These are phyloP conservation scores for Nomada fucata DNA, from an alignment of 2,888 invertebrate genomes.

Conservation along the genomic window DNA sequence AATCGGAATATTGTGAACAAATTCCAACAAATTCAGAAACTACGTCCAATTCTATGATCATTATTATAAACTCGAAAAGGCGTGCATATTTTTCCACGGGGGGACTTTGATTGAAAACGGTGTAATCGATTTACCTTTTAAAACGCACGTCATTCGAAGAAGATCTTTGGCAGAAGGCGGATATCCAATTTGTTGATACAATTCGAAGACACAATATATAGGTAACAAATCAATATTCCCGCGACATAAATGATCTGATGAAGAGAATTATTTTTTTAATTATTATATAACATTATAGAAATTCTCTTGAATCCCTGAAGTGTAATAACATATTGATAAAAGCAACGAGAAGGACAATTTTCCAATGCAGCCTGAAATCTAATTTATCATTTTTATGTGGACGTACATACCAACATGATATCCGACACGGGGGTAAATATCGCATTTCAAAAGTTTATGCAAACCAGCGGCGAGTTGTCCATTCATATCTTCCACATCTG, in stretches of 20 bases:
- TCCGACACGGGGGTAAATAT: constrained; percentile 84
- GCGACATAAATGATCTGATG: constrained; percentile 52
- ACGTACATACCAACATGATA: constrained; percentile 83
- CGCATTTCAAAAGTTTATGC: constrained; percentile 85
- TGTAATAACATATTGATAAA: no score
- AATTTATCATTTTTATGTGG: background rate
- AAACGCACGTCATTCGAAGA: constrained; percentile 79
- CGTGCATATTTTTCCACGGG: no score
- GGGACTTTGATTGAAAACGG: no score
- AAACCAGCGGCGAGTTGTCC: constrained; percentile 86
- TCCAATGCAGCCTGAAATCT: background rate
- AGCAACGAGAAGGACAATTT: no score
- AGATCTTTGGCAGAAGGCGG: constrained; percentile 84
- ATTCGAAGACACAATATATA: constrained; percentile 83
- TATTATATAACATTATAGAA: background rate
- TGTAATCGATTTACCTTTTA: constrained; percentile 29
- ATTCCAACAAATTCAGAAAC: no score
- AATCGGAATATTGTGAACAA: no score
- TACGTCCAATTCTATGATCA: no score
- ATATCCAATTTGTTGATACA: constrained; percentile 85
- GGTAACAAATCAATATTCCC: constrained; percentile 82
- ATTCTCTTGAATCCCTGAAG: no score
- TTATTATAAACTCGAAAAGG: no score
- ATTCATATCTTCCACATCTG: constrained; percentile 81
- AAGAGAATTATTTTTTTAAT: constrained; percentile 7